Base-by-base conservation (phyloP, 2,888 invertebrate species). In the Dysmachus trigonus region DNA sequence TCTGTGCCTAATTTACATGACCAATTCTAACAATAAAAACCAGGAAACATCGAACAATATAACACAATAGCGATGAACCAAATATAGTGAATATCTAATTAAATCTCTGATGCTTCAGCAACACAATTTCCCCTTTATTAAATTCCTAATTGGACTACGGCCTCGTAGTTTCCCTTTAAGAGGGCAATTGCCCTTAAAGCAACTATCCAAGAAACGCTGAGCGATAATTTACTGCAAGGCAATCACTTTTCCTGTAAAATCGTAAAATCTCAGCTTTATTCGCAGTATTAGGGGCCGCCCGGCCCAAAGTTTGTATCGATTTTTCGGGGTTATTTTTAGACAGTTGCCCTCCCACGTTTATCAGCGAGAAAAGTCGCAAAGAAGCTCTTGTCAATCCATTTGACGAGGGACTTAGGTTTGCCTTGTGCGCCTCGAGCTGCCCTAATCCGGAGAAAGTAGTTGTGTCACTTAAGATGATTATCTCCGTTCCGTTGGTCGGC, bases 381-480 rank as follows among this genome's bases (percentile, higher is more conserved):
- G 72, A 38, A 71, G 83, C 22, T 71, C 83, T 83, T 41, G 83
- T 71, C 83, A 83, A 72, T 83, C 38, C 38, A 72, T 83, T 83
- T 83, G 83, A 83, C 18, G 83, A 83, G 72, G 83, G 72, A 71
- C 72, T 38, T 83, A 38, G 72, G 41, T 38, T 83, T 30, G 38
- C 38, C 72, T 72, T 33, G 31, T n/a, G 51, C 83, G 38, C 47
- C 27, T 51, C 10, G 13, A 33, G 71, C 62, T 38, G 22, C 27
- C 47, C 83, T 83, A 83, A 83, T 81, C 83, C 31, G 41, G 38
- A 41, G 27, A 83, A 41, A 83, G 72, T 72, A 83, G 83, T 72
- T 72, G 72, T 83, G 83, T 72, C 83, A 83, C 83, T 83, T 83
- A 83, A 83, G 83, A 83, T 83, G 83, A 83, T 83, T 83, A 83